These are phyloP conservation scores for Phrynosoma platyrhinos DNA, from an alignment of 2,113 vertebrate genomes.

Conservation along the genomic window DNA sequence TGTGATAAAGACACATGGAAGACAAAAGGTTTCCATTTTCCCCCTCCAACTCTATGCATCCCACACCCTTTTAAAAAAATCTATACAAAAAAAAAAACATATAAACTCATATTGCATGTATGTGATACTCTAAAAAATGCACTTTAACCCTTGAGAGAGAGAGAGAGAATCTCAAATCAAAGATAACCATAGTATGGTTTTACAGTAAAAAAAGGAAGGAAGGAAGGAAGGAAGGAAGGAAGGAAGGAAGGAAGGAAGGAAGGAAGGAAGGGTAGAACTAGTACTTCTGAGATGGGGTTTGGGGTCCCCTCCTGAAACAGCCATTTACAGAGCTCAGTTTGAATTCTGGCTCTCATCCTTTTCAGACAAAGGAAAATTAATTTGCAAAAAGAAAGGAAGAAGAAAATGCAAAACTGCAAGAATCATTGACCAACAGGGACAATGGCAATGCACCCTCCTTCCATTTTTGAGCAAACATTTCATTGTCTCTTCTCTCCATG, in stretches of 20 bases:
- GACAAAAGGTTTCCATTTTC: slow-evolving; percentile 85
- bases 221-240: too few relatives aligned
- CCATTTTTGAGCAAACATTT: slow-evolving; percentile 71
- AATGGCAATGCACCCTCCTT: slow-evolving; percentile 61
- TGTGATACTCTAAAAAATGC: slow-evolving; percentile 49
- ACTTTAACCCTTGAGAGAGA: slow-evolving; percentile 51
- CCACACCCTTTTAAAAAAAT: slow-evolving; percentile 62
- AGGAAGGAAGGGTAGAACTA: slow-evolving; percentile 57
- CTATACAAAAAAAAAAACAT: not conserved
- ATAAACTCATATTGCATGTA: slow-evolving; percentile 53
- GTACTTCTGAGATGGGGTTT: slow-evolving; percentile 70
- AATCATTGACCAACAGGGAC: slow-evolving; percentile 53
- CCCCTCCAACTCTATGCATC: slow-evolving; percentile 58
- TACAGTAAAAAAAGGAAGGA: slow-evolving; percentile 31
- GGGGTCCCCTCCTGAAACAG: slow-evolving; percentile 52
- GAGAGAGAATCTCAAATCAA: slow-evolving; percentile 65
- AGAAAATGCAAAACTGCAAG: slow-evolving; percentile 56
- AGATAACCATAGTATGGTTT: slow-evolving; percentile 49
- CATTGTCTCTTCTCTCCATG: slow-evolving; percentile 66
- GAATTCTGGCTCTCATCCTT: slow-evolving; percentile 75
- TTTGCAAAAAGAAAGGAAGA: slow-evolving; percentile 68
- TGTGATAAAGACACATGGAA: slow-evolving; percentile 69
- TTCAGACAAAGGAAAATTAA: slow-evolving; percentile 83
- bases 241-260: too few relatives aligned
- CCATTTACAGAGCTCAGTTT: slow-evolving; percentile 70